These are phyloP conservation scores for Alectura lathami DNA, from an alignment of 2,113 vertebrate species.

Conservation along the genomic window DNA sequence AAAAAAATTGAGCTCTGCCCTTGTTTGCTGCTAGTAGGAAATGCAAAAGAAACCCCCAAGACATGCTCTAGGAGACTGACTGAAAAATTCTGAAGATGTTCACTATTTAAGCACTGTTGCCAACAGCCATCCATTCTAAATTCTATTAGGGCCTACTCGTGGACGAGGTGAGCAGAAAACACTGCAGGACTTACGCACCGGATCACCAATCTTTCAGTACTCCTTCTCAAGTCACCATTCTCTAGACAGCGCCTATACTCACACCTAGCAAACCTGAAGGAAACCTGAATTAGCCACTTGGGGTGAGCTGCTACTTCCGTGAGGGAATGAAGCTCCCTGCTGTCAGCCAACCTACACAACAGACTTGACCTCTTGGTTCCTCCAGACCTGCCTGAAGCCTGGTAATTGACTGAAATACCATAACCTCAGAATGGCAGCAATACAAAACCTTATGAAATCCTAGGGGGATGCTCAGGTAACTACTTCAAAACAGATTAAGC, in stretches of 20 bases:
- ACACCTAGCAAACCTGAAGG: background rate
- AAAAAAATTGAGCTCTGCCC: background rate
- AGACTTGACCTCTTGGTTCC: background rate
- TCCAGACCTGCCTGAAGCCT: too few species aligned
- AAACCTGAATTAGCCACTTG: background rate
- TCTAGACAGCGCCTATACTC: background rate
- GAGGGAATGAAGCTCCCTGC: background rate
- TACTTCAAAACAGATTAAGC: background rate
- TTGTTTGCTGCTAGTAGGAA: background rate
- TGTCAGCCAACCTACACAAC: background rate
- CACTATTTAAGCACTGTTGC: background rate
- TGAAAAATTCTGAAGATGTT: background rate
- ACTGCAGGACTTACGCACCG: accelerated
- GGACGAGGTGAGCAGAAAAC: background rate
- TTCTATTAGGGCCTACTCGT: background rate
- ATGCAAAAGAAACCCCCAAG: background rate
- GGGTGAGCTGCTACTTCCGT: background rate
- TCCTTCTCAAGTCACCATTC: background rate
- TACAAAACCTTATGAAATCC: background rate
- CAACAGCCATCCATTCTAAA: background rate
- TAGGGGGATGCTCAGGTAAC: background rate
- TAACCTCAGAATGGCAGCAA: background rate
- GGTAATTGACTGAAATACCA: background rate
- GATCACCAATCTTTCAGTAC: background rate
- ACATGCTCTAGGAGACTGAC: background rate